These are phyloP conservation scores for Embidobia sp. DNA, from an alignment of 2,888 invertebrate species.

Conservation along the genomic window DNA sequence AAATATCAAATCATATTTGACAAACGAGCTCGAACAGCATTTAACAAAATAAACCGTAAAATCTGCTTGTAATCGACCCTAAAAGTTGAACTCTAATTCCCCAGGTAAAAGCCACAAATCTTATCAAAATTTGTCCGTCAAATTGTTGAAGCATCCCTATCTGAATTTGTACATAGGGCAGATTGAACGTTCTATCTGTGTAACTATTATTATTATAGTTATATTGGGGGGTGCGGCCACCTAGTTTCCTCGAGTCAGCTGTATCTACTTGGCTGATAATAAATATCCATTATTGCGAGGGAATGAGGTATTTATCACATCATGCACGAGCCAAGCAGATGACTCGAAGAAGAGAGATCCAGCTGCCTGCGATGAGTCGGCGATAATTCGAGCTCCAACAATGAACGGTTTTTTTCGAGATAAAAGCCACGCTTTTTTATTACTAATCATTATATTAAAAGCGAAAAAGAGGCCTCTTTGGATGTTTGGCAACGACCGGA, in stretches of 20 bases:
- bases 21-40: background rate
- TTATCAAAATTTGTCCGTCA: constrained; percentile 56
- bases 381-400: constrained; percentile 62
- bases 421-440: too few species aligned
- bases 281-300: constrained; percentile 79
- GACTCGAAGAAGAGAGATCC: constrained; percentile 78
- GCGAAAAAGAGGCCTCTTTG: too few species aligned
- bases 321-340: constrained; percentile 78
- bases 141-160: constrained; percentile 47
- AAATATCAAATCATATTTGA: too few species aligned
- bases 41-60: constrained; percentile 21
- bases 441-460: too few species aligned
- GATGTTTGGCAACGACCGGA: too few species aligned
- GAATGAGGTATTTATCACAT: constrained; percentile 79
- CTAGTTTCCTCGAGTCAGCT: constrained; percentile 70
- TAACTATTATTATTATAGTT: constrained; percentile 49
- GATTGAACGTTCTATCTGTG: constrained; percentile 40
- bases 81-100: constrained; percentile 27
- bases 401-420: constrained; percentile 26
- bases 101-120: constrained; percentile 44
- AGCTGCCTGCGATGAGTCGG: constrained; percentile 78
- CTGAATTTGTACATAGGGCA: constrained; percentile 43
- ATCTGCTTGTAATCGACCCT: constrained; percentile 21
- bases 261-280: constrained; percentile 77
- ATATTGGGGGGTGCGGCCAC: constrained; percentile 58